Conservation (phyloP, 2,113 vertebrate species). For the Cercopithecus mona region DNA sequence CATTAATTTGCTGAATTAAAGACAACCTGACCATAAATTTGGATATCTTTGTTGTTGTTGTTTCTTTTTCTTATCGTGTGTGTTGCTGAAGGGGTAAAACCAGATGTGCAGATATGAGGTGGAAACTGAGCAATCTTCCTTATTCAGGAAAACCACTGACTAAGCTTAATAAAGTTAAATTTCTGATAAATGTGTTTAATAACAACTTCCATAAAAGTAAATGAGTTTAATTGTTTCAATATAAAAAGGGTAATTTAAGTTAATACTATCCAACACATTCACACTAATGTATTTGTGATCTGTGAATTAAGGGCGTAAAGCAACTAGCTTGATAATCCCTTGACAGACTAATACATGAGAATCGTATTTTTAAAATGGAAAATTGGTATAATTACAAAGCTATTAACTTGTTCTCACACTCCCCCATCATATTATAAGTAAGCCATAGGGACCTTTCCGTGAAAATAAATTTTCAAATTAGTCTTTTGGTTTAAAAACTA, state of each 20-base stretch:
- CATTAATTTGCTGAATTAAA: not conserved
- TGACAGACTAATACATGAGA: conserved; percentile 74
- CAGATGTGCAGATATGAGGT: fast-evolving
- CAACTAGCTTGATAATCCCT: conserved; percentile 53
- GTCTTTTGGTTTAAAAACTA: conserved; percentile 74
- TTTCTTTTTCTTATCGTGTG: fast-evolving
- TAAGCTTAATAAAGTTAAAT: conserved; percentile 58
- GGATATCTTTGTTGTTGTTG: not conserved
- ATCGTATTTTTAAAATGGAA: conserved; percentile 58
- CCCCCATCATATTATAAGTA: conserved; percentile 67
- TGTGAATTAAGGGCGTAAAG: conserved; percentile 77
- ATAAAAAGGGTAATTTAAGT: conserved; percentile 60
- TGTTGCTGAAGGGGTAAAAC: too few relatives aligned
- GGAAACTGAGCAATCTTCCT: fast-evolving
- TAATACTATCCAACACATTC: conserved; percentile 60
- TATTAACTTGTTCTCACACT: conserved; percentile 67
- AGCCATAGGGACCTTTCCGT: conserved; percentile 77
- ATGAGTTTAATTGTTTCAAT: conserved; percentile 70
- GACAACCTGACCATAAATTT: not conserved
- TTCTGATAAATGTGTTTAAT: conserved; percentile 80
- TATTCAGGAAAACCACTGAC: not conserved
- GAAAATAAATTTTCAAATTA: conserved; percentile 82
- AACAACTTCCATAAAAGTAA: conserved; percentile 74
- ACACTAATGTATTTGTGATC: conserved; percentile 78
- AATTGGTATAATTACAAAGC: conserved; percentile 84